Conservation (phyloP, 2,797 vertebrate genomes). For the Sebastes nivosus region DNA sequence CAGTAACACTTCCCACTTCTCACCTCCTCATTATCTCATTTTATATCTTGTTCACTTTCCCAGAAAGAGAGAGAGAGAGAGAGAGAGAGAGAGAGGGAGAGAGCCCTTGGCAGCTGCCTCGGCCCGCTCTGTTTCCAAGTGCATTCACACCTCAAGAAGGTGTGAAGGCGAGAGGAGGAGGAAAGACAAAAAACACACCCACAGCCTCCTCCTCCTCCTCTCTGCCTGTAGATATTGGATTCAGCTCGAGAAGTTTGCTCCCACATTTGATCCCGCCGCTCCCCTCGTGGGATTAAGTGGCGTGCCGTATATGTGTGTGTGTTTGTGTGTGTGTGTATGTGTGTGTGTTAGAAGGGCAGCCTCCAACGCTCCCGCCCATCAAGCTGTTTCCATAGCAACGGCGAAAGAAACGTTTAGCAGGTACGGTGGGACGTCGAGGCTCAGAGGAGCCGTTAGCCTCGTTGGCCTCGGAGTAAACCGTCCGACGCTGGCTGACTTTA, state of each 20-base stretch:
- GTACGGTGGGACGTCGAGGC: constrained; percentile 12
- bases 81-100: not conserved
- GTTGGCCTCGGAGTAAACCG: constrained; percentile 25
- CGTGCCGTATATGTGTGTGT: not conserved
- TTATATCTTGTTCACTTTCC: constrained; percentile 14
- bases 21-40: constrained; percentile 24
- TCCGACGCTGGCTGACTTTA: constrained; percentile 27
- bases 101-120: constrained; percentile 28
- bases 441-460: constrained; percentile 22
- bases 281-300: constrained; percentile 36
- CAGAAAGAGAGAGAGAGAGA: not conserved
- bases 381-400: constrained; percentile 62
- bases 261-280: constrained; percentile 10
- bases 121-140: constrained; percentile 33
- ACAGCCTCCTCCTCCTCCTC: not conserved
- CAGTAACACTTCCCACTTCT: constrained; percentile 30
- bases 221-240: constrained; percentile 39
- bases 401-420: constrained; percentile 39
- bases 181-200: constrained; percentile 29
- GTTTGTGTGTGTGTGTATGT: not conserved
- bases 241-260: constrained; percentile 30
- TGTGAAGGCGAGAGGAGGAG: constrained; percentile 45
- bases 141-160: constrained; percentile 58
- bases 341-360: not conserved
- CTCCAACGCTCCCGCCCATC: constrained; percentile 28